Base-by-base conservation (phyloP, 2,113 vertebrate species). In the Sciurus niger region DNA sequence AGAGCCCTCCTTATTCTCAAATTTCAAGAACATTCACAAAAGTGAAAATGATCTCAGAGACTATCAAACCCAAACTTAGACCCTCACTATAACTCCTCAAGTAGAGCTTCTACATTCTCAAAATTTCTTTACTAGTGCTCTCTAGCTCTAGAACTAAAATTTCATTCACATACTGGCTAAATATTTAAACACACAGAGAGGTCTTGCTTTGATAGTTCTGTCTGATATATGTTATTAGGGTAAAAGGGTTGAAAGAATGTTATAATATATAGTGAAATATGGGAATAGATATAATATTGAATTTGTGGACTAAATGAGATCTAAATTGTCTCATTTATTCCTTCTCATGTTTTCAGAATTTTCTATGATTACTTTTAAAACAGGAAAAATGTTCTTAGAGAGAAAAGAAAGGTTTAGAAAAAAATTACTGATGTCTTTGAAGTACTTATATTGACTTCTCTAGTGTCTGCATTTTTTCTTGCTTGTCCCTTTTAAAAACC, bases 321-420 rank as follows among this genome's bases (percentile, higher is more conserved):
- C 87, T 94, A 84, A 58, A 48, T 68, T 84, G 43, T 63, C 55
- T 78, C 65, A 25, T 60, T 93, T 96, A 93, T 40, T 95, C 11
- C 60, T 73, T 93, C 78, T 77, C 6, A 14, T 84, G 70, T 80
- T 93, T 87, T 95, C 68, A 93, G 60, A 87, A 90, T 68, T 90
- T 87, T 85, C 12, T 80, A 43, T 77, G 43, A 73, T 76, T 95
- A 79, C 40, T 84, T 82, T 97, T 67, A 40, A 95, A 95, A 65
- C 14, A 73, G 25, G 51, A 78, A 91, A 76, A 46, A 68, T 1
- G 16, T 53, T 73, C 55, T 37, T 72, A 74, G 58, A 85, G 32
- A 95, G 30, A 22, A 93, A 95, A 86, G 85, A 32, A 83, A 82
- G 20, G 0, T 55, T 58, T 24, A 82, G 73, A 92, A 93, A 88